Evolutionary conservation across 2,888 invertebrate genomes (phyloP), one percentile per base, ranked within the genome.

Genomic region (Mythimna pallens): DNA sequence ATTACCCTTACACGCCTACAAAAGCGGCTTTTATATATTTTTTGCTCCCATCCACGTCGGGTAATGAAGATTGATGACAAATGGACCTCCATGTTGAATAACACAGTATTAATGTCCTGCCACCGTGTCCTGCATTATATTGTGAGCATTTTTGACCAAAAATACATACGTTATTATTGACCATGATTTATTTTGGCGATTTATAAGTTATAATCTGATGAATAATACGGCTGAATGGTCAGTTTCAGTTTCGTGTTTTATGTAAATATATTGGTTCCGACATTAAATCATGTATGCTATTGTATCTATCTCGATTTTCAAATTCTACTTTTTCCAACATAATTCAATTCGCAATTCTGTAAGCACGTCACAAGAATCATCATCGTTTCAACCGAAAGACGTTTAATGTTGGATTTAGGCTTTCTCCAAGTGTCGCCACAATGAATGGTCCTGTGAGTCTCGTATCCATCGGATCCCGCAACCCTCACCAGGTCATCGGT

Each of bases 11-110:
- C 50, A 76, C 34, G 71, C 63, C 58, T 80, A 80, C 70, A 73
- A 78, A 85, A 73, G 65, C 20, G 50, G 63, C 71, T 63, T 79
- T 78, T 59, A 70, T 68, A 63, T 65, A 69, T 76, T 84, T 84
- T 82, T 86, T 80, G 73, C 43, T 62, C 14, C 65, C 65, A 78
- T 78, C 77, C 62, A 78, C 70, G 78, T 82, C 73, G 55, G 25
- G 59, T 80, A 78, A 85, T 84, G 83, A 86, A 85, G 86, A 85
- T 85, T 82, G 72, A 85, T 86, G 76, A 75, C 61, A 70, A 74
- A 77, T 70, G 66, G 62, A 77, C 67, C 65, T 67, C 30, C 34
- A 59, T 58, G 76, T 76, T 72, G 65, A 76, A 79, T 79, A 76
- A 63, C 66, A 70, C 22, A 58, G 63, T 70, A 76, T 74, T 76